Evolutionary conservation across 2,888 invertebrate genomes (phyloP).

Genomic region (Acleris sparsana): DNA sequence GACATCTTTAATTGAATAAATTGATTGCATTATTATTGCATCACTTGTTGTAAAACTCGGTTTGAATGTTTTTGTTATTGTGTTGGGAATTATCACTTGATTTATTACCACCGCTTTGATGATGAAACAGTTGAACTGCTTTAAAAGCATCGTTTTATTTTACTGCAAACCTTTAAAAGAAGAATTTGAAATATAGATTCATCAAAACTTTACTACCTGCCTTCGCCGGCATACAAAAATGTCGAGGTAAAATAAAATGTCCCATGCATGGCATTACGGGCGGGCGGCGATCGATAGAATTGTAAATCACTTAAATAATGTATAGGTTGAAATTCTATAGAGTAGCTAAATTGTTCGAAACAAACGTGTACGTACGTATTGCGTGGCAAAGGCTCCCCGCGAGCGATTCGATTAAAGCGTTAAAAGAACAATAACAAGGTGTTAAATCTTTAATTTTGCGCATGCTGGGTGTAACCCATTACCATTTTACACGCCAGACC

Average conservation of each 20-base stretch:
- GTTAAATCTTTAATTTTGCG: conserved; percentile 73
- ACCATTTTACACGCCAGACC: conserved; percentile 55
- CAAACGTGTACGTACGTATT: conserved; percentile 13
- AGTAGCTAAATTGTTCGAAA: conserved; percentile 25
- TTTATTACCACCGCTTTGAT: conserved; percentile 19
- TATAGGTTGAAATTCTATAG: conserved; percentile 49
- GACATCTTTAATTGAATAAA: neutral
- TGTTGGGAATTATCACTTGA: conserved; percentile 14
- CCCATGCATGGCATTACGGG: conserved; percentile 66
- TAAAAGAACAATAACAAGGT: conserved; percentile 52
- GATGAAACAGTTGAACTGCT: conserved; percentile 16
- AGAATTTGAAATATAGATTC: conserved; percentile 35
- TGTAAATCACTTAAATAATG: conserved; percentile 70
- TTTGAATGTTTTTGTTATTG: conserved; percentile 22
- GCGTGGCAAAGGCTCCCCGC: conserved; percentile 42
- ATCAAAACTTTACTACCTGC: conserved; percentile 52
- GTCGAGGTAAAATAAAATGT: conserved; percentile 73
- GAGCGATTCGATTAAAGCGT: conserved; percentile 51
- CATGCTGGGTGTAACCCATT: conserved; percentile 55
- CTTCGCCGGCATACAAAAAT: conserved; percentile 51
- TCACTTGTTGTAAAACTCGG: conserved; percentile 14
- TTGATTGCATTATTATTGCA: conserved; percentile 17
- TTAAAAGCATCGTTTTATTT: conserved; percentile 25
- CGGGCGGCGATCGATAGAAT: conserved; percentile 69
- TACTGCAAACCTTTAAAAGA: conserved; percentile 17